Evolutionary conservation across 1,140 invertebrate genomes (phyloP).

Genomic region (Diabrotica undecimpunctata): DNA sequence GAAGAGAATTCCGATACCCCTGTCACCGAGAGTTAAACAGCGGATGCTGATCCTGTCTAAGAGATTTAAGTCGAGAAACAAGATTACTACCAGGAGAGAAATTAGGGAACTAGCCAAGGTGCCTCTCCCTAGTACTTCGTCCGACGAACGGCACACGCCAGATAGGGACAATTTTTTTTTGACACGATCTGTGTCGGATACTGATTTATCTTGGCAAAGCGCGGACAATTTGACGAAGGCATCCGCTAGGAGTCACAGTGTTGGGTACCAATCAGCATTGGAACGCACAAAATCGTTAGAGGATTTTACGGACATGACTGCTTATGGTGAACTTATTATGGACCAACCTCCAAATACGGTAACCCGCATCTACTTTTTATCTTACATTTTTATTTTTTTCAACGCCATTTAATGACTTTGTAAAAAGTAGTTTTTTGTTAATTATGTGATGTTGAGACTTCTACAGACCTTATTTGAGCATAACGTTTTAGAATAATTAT

Average conservation of each 20-base stretch:
- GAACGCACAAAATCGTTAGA: conserved; percentile 41
- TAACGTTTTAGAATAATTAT: too few relatives aligned
- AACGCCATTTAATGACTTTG: neutral
- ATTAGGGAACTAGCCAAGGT: conserved; percentile 21
- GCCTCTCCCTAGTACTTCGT: conserved; percentile 23
- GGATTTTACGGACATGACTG: conserved; percentile 47
- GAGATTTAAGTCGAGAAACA: conserved; percentile 33
- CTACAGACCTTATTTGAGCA: too few relatives aligned
- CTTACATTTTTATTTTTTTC: neutral
- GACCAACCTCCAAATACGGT: conserved; percentile 32
- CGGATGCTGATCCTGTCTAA: conserved; percentile 29
- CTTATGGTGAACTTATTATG: conserved; percentile 52
- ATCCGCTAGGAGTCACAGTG: conserved; percentile 16
- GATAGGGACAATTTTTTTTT: conserved; percentile 36
- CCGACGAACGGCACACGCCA: conserved; percentile 31
- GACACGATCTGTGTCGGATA: conserved; percentile 38
- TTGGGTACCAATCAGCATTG: conserved; percentile 25
- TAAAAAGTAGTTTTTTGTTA: too few relatives aligned
- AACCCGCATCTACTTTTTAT: conserved; percentile 7
- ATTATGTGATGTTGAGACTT: too few relatives aligned
- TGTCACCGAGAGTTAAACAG: conserved; percentile 29
- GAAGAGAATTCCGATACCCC: conserved; percentile 29
- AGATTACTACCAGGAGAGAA: conserved; percentile 19
- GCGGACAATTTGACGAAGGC: conserved; percentile 31
- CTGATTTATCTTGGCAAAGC: conserved; percentile 40